Evolutionary conservation across 2,113 vertebrate species (phyloP).

Genomic region (Danionella cerebrum): DNA sequence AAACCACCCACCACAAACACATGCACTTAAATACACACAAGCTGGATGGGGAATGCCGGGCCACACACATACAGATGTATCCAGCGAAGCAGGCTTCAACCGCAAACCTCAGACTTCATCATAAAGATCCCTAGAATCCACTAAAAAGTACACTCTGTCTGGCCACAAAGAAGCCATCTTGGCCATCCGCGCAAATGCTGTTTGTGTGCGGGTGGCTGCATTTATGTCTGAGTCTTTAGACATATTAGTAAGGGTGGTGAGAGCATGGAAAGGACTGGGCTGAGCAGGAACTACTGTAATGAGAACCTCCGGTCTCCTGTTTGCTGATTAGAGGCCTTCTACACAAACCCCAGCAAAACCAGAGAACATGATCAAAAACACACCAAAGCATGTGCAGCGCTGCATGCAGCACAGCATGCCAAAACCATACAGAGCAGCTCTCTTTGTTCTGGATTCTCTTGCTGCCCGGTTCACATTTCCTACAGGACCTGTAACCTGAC

Average conservation of each 20-base stretch:
- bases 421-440: neutral
- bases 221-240: conserved; percentile 6
- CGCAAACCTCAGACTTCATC: conserved; percentile 23
- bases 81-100: conserved; percentile 15
- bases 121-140: conserved; percentile 12
- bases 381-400: neutral
- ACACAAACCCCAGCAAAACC: conserved; percentile 17
- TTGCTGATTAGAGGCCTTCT: conserved; percentile 31
- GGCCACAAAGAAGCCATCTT: neutral
- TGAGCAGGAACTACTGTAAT: conserved; percentile 30
- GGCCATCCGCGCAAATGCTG: neutral
- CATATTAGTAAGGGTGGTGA: conserved; percentile 13
- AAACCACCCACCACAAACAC: conserved; percentile 26
- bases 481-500: neutral
- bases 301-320: conserved; percentile 30
- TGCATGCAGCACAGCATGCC: neutral
- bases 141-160: conserved; percentile 6
- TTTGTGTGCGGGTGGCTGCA: conserved; percentile 8
- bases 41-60: neutral
- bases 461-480: conserved; percentile 2
- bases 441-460: neutral
- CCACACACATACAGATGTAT: conserved; percentile 12
- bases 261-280: neutral
- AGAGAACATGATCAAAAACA: neutral
- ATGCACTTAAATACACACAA: conserved; percentile 5